Percentiles rank a stretch among this genome's conserved stretches.
phyloP scores from a whole-genome alignment of 2,113 vertebrate species.

The Otus sunia region DNA sequence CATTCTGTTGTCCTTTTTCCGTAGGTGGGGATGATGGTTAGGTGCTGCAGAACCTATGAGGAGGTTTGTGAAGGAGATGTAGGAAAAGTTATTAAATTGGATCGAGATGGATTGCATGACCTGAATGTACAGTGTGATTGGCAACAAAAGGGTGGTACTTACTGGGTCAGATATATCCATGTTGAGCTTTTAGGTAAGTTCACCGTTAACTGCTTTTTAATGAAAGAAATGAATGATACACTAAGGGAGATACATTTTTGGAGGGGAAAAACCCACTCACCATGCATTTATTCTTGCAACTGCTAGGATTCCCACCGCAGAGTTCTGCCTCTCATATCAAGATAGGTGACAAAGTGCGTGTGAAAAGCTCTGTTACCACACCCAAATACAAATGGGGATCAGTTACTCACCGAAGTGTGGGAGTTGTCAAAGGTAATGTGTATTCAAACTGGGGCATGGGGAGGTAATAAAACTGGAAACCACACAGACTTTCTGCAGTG shows the following conservation, averaged over 20 bases:
- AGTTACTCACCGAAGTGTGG: conserved; percentile 94
- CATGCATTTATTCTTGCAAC: neutral
- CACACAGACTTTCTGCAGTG: neutral
- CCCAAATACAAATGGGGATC: conserved; percentile 99
- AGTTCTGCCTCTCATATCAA: conserved; percentile 96
- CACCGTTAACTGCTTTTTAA: neutral
- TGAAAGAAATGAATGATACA: neutral
- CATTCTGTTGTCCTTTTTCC: neutral
- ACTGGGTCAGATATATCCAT: conserved; percentile 98
- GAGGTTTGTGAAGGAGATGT: conserved; percentile 96
- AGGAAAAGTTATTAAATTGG: conserved; percentile 97
- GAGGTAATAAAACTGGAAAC: neutral
- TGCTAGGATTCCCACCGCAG: conserved; percentile 91
- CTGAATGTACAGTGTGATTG: conserved; percentile 98
- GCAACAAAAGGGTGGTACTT: conserved; percentile 98
- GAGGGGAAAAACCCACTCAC: neutral
- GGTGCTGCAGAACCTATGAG: conserved; percentile 95
- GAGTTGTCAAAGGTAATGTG: conserved; percentile 91
- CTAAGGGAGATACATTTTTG: neutral
- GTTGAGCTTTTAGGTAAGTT: conserved; percentile 91
- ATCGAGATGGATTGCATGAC: conserved; percentile 95
- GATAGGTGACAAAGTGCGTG: conserved; percentile 96
- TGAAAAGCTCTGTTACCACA: conserved; percentile 91
- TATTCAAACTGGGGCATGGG: neutral
- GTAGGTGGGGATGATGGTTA: conserved; percentile 99